These are phyloP conservation scores for Protaetia brevitarsis DNA, from an alignment of 1,140 invertebrate genomes.

Conservation along the genomic window DNA sequence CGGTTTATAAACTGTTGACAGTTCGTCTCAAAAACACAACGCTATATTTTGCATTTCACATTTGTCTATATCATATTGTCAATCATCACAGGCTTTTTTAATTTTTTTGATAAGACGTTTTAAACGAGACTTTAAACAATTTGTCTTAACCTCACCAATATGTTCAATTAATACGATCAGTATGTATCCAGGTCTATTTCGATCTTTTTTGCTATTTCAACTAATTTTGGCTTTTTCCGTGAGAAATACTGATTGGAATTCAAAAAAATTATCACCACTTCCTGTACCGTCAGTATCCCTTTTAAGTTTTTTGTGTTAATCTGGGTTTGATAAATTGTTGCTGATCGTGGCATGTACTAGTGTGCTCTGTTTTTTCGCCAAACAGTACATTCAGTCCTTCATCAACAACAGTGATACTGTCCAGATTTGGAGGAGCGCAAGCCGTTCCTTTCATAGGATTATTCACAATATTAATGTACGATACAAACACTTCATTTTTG, in stretches of 20 bases:
- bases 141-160: not conserved
- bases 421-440: not conserved
- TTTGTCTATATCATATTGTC: too few relatives aligned
- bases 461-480: too few relatives aligned
- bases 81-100: not conserved
- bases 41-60: too few relatives aligned
- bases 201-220: not conserved
- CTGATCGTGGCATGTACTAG: not conserved
- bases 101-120: not conserved
- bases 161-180: not conserved
- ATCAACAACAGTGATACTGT: not conserved
- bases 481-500: too few relatives aligned
- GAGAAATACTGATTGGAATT: not conserved
- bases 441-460: not conserved
- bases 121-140: not conserved
- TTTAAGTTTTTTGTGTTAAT: conserved; percentile 10
- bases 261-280: not conserved
- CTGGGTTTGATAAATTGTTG: conserved; percentile 2
- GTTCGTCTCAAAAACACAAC: too few relatives aligned
- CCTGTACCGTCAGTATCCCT: not conserved
- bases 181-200: not conserved
- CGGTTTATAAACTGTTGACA: too few relatives aligned
- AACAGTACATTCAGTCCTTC: not conserved
- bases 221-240: not conserved
- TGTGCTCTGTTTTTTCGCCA: not conserved